Percentiles rank a stretch among this genome's conserved stretches.
Conservation (phyloP, 2,113 vertebrate species). For the Sphyrna mokarran region DNA sequence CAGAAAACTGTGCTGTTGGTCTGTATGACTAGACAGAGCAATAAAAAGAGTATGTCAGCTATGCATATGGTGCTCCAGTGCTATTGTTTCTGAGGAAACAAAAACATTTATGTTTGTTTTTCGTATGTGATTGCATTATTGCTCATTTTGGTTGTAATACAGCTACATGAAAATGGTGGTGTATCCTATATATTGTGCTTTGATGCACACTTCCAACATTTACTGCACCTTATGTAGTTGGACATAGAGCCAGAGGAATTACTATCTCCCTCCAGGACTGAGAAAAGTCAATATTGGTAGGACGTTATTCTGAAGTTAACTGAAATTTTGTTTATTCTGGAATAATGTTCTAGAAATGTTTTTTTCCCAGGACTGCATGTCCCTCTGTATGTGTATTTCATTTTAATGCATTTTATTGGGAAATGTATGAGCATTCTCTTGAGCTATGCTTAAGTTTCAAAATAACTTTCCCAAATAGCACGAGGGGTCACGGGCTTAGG, state of each 20-base stretch:
- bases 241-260: neutral
- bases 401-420: neutral
- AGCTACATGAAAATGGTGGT: neutral
- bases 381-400: neutral
- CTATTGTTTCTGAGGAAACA: neutral
- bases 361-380: neutral
- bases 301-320: neutral
- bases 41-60: neutral
- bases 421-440: no score
- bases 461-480: no score
- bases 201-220: neutral
- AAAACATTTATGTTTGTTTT: neutral
- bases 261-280: neutral
- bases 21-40: neutral
- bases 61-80: neutral
- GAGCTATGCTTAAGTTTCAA: neutral
- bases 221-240: neutral
- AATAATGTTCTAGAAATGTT: neutral
- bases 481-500: no score
- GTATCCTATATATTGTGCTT: neutral
- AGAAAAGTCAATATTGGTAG: neutral
- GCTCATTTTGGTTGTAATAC: neutral
- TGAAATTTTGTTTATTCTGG: neutral
- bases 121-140: neutral
- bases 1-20: neutral